These are phyloP conservation scores for Hippocampus zosterae DNA, from an alignment of 2,113 vertebrate genomes.

Conservation along the genomic window DNA sequence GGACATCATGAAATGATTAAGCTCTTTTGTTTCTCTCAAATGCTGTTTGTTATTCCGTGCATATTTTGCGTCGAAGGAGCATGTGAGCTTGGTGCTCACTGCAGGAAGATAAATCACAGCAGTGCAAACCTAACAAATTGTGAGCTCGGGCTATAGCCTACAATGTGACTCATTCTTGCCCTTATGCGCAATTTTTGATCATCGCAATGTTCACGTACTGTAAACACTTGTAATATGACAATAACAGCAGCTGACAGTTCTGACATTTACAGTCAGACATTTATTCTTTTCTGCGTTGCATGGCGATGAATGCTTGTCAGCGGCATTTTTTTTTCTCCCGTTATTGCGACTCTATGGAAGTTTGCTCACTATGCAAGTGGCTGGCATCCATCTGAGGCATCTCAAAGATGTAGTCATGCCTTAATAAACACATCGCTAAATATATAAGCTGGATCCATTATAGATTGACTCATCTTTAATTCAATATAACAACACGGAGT, in stretches of 20 bases:
- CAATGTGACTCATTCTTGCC: conserved; percentile 63
- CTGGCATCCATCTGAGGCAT: neutral
- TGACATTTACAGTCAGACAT: conserved; percentile 40
- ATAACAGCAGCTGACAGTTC: conserved; percentile 55
- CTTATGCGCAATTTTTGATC: conserved; percentile 55
- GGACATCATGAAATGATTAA: neutral
- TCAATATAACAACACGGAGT: neutral
- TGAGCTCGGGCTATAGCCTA: conserved; percentile 32
- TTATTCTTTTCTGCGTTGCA: conserved; percentile 38
- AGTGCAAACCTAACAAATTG: conserved; percentile 53
- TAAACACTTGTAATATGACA: conserved; percentile 61
- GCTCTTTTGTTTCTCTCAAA: neutral
- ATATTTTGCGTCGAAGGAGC: conserved; percentile 27
- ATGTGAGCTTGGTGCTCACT: conserved; percentile 18
- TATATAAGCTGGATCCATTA: neutral
- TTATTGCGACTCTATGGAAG: conserved; percentile 6
- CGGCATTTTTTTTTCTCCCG: neutral
- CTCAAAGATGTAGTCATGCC: no score
- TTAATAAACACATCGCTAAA: neutral
- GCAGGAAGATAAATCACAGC: conserved; percentile 53
- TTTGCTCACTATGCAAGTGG: neutral
- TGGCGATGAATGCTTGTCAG: conserved; percentile 34
- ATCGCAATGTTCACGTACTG: conserved; percentile 37
- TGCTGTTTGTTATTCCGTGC: neutral
- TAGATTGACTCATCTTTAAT: no score